Base-by-base conservation (phyloP, 1,140 invertebrate species). In the Heliconius himera region DNA sequence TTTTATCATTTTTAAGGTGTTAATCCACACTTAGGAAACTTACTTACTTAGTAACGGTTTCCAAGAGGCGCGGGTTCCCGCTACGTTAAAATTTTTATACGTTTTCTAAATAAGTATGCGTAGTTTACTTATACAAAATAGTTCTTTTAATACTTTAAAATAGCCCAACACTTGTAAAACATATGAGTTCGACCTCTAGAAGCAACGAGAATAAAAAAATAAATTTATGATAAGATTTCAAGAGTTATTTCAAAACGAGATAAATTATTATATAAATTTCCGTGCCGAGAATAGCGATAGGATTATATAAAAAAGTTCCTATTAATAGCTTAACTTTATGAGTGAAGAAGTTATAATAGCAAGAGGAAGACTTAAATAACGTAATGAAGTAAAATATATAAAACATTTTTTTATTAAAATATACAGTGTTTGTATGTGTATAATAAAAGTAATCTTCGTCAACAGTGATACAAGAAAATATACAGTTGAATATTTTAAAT, bases 291-390 rank as follows among this genome's bases (percentile, higher is more conserved):
- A 66, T 29, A 29, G 20, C 26, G n/a, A 29, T 29, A 26, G 60
- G 60, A 66, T 66, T 66, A 66, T 66, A 66, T 26, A 66, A 66
- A 46, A 66, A 66, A 66, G 20, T 66, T 66, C 22, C 60, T 66
- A 66, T 66, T 66, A 66, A 66, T 66, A 66, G 26, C 60, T 66
- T 66, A 66, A 66, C 60, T 29, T 66, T 29, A 13, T 66, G 60
- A 26, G 22, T 29, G 60, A 26, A 66, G 11, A 66, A 66, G 60
- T 66, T 56, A 56, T 56, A 26, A 29, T 4, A 29, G 9, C 60
- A 26, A 22, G 2, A 66, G 2, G 11, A 66, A 66, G 22, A 22
- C n/a, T 9, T 9, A 22, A 56, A n/a, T 56, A 20, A 56, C n/a
- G 9, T 22, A 22, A 56, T 8, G 18, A 51, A 6, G 49, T 20